A percentile compares a stretch with the other conserved stretches of the same genome.
Evolutionary conservation across 2,113 vertebrate species (phyloP).

Genomic region (Microcebus ravelobensis): DNA sequence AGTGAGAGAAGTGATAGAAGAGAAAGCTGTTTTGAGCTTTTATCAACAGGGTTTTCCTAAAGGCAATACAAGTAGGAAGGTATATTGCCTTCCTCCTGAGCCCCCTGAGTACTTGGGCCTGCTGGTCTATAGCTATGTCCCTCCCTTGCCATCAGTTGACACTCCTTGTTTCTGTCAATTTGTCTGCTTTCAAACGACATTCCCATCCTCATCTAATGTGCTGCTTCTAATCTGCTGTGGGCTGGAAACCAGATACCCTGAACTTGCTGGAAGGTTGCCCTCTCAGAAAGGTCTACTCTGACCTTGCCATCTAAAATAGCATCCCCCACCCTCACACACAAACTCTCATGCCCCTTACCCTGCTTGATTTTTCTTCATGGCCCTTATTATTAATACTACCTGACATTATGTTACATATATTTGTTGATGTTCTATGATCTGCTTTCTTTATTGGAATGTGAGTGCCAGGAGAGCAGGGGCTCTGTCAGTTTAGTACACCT

Average conservation of each 20-base stretch:
- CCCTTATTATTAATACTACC: neutral
- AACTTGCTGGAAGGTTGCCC: neutral
- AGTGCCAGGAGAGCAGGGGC: neutral
- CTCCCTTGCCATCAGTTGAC: neutral
- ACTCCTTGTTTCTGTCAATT: neutral
- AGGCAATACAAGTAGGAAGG: neutral
- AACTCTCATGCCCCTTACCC: neutral
- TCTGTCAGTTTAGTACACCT: neutral
- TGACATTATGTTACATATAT: neutral
- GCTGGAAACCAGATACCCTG: conserved; percentile 41
- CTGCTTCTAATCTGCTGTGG: conserved; percentile 38
- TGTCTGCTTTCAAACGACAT: conserved; percentile 32
- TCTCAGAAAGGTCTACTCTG: conserved; percentile 48
- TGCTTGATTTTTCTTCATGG: neutral
- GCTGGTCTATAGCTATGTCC: neutral
- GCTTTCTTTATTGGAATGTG: neutral
- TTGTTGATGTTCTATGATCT: neutral
- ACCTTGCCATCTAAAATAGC: conserved; percentile 34
- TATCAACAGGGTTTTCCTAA: neutral
- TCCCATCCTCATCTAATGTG: neutral
- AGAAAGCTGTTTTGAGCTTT: conserved; percentile 18
- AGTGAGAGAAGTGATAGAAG: neutral
- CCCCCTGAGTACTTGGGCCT: neutral
- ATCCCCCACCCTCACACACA: neutral
- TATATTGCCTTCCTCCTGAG: neutral